Evolutionary conservation across 1,140 invertebrate species (phyloP).

Genomic region (Diabrotica virgifera): DNA sequence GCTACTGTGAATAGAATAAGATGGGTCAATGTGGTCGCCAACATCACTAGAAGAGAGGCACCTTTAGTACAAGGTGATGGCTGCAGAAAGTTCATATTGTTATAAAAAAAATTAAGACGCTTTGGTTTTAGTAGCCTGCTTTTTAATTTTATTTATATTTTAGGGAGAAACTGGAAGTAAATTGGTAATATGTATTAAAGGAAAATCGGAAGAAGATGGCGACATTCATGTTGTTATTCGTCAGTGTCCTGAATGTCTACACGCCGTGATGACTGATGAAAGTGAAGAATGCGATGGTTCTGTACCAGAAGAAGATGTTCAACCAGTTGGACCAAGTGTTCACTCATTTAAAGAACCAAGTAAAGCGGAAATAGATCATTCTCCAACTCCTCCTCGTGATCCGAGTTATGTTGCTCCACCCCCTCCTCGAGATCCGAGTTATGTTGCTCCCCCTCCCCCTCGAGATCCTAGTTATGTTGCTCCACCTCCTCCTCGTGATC

Average conservation of each 20-base stretch:
- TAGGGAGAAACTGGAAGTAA: constrained; percentile 15
- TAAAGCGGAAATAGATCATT: background rate
- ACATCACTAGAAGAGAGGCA: too few relatives aligned
- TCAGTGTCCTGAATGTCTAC: constrained; percentile 33
- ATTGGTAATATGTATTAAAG: constrained; percentile 34
- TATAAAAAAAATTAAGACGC: too few relatives aligned
- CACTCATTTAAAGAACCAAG: background rate
- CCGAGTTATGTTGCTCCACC: background rate
- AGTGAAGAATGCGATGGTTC: background rate
- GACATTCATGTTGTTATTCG: constrained; percentile 33
- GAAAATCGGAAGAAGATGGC: constrained; percentile 28
- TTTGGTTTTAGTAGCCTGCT: too few relatives aligned
- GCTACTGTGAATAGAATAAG: too few relatives aligned
- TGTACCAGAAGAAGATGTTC: background rate
- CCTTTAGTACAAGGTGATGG: too few relatives aligned
- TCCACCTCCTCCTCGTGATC: background rate
- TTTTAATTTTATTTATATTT: background rate
- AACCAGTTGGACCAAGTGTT: background rate
- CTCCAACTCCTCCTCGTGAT: background rate
- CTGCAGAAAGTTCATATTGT: too few relatives aligned
- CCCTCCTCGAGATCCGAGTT: background rate
- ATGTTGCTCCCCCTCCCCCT: too few relatives aligned
- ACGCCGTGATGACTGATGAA: background rate
- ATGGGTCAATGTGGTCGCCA: too few relatives aligned
- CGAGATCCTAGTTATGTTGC: background rate